A percentile compares a stretch with the other conserved stretches of the same genome.
These are phyloP conservation scores for Neodontobutis hainanensis DNA, from an alignment of 2,113 vertebrate species.

Conservation along the genomic window DNA sequence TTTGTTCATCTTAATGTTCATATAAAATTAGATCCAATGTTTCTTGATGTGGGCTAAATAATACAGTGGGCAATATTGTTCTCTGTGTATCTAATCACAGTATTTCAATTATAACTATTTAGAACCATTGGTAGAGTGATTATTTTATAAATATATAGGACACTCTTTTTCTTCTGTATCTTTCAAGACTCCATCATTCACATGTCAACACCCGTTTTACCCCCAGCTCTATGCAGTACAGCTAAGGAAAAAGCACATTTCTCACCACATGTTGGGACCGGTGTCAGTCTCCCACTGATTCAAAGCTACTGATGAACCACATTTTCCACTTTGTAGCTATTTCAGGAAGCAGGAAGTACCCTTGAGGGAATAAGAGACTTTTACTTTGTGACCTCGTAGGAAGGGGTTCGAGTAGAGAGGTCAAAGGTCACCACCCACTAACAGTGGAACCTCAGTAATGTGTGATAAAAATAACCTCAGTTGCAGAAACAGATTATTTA, in stretches of 20 bases:
- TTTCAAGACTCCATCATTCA: background rate
- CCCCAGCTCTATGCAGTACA: background rate
- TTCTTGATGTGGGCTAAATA: no score
- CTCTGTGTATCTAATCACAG: no score
- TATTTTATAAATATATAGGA: no score
- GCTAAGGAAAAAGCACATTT: constrained; percentile 17
- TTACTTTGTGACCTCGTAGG: constrained; percentile 51
- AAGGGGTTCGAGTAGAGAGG: constrained; percentile 20
- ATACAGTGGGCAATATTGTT: no score
- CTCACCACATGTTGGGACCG: constrained; percentile 53
- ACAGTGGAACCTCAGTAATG: constrained; percentile 19
- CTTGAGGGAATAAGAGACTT: constrained; percentile 39
- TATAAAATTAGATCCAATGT: no score
- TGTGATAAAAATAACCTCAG: background rate
- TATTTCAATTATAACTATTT: no score
- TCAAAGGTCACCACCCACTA: constrained; percentile 40
- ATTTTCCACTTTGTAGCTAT: constrained; percentile 65
- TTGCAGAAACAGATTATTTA: background rate
- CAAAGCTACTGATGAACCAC: constrained; percentile 20
- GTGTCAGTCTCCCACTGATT: constrained; percentile 32
- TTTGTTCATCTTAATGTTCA: no score
- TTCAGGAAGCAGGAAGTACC: constrained; percentile 52
- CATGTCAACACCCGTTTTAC: background rate
- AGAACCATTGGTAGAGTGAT: no score
- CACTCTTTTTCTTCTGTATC: no score